phyloP scores from a whole-genome alignment of 2,888 invertebrate genomes.

The Subacronicta megacephala region DNA sequence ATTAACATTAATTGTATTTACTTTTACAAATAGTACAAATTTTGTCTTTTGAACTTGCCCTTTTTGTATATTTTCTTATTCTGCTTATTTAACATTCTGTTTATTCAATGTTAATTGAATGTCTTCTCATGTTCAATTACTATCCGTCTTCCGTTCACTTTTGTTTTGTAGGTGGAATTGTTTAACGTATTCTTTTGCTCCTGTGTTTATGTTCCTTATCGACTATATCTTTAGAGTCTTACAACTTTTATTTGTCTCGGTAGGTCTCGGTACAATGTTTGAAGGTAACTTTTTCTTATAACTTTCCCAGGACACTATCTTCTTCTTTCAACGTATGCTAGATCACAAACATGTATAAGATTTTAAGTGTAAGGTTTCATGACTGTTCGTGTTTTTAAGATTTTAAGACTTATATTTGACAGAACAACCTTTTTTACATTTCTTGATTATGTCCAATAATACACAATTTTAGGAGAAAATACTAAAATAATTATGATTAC shows the following conservation, averaged over 20 bases:
- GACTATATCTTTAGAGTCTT: not conserved
- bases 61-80: not conserved
- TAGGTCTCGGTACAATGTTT: not conserved
- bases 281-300: too few species aligned
- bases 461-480: too few species aligned
- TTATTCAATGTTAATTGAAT: not conserved
- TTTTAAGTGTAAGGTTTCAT: too few species aligned
- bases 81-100: not conserved
- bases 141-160: not conserved
- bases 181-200: not conserved
- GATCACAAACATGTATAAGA: too few species aligned
- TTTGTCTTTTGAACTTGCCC: not conserved
- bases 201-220: not conserved
- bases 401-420: too few species aligned
- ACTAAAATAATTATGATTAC: too few species aligned
- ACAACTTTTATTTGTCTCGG: not conserved
- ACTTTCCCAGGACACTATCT: too few species aligned
- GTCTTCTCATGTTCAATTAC: not conserved
- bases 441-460: too few species aligned
- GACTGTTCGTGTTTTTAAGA: too few species aligned
- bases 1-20: too few species aligned
- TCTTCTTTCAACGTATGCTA: too few species aligned
- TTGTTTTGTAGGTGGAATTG: not conserved
- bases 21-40: not conserved
- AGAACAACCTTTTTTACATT: too few species aligned